phyloP scores from a whole-genome alignment of 2,113 vertebrate genomes.

The Nettapus auritus region DNA sequence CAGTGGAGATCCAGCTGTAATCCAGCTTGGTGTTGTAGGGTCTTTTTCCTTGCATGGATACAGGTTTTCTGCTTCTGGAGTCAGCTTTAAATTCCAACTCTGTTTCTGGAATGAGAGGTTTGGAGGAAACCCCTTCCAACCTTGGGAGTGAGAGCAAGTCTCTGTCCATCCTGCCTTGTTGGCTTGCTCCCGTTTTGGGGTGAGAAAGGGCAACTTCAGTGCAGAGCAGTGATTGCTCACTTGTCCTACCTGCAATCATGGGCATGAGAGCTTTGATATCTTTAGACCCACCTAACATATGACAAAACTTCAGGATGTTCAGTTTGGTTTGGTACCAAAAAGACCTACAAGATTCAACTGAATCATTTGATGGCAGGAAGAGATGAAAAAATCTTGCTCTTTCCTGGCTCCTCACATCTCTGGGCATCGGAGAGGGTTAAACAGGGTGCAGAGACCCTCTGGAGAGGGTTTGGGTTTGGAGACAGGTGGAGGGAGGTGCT shows the following conservation, averaged over 20 bases:
- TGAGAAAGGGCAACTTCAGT: no score
- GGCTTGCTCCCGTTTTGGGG: neutral
- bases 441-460: neutral
- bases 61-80: neutral
- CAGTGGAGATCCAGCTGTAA: neutral
- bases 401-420: no score
- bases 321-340: neutral
- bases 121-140: neutral
- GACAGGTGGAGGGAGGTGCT: constrained; percentile 46
- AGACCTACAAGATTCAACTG: no score
- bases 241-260: neutral
- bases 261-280: accelerated
- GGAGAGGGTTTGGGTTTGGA: neutral
- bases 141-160: neutral
- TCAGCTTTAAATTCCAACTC: no score
- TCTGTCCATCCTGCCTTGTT: neutral
- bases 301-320: neutral
- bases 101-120: no score
- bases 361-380: accelerated
- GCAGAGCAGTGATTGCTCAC: neutral
- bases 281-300: neutral
- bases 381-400: accelerated
- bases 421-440: neutral
- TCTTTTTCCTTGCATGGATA: neutral
- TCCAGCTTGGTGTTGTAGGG: neutral